Evolutionary conservation across 2,113 vertebrate genomes (phyloP), one percentile per base, ranked within the genome.

Genomic region (Eclectus roratus): DNA sequence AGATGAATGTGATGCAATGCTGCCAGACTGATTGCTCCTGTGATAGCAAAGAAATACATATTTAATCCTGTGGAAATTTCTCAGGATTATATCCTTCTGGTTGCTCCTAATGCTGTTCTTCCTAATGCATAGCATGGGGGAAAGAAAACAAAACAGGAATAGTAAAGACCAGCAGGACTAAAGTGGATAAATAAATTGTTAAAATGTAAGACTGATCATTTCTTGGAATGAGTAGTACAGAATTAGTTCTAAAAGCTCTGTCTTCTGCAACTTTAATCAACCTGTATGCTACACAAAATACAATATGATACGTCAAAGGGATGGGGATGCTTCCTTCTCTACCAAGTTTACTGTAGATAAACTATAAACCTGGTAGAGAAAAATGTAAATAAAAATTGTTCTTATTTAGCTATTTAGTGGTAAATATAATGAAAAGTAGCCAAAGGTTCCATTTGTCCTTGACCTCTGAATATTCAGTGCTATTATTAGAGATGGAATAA

Each of bases 21-120:
- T 88, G 60, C 79, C 95, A 86, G 72, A 83, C 63, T 78, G 68
- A 91, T 80, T 83, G 50, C 69, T 91, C 14, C 46, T 91, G 33
- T 68, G 90, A 89, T 88, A 93, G 79, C 27, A 41, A 64, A 74
- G 76, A 85, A 83, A 73, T 74, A 31, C n/a, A 10, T 94, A 85
- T 68, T 91, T 82, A 37, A 58, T 93, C 21, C 43, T 58, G 43
- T 80, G 79, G 33, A 91, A 88, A 31, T 68, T 93, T 94, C 43
- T 94, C 53, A 72, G 68, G 49, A 39, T 85, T 85, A 8, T 58
- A 39, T 56, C 10, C 27, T 68, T 53, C 65, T 76, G 19, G n/a
- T 83, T 77, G 41, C 7, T n/a, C 18, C 50, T 93, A 9, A 7
- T 65, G 11, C 39, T 85, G 23, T 27, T 24, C 61, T 85, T 66